Base-by-base conservation (phyloP, 2,797 vertebrate genomes). In the Notolabrus celidotus region DNA sequence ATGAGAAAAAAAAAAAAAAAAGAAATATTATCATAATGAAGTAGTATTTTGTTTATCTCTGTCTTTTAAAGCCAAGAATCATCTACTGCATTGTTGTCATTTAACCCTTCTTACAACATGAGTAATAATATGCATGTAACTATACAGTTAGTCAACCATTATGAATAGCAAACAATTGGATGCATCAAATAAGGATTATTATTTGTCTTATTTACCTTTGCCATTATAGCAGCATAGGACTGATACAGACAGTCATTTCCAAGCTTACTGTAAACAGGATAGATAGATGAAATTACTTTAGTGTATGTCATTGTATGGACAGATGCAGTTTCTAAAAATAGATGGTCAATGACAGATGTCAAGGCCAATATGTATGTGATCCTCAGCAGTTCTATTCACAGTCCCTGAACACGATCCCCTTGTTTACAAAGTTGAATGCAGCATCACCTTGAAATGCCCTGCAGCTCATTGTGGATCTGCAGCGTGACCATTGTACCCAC, bases 211-310 rank as follows among this genome's bases (percentile, higher is more conserved):
- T 10, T 84, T 94, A 99, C 97, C 96, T 97, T 96, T 83, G 97
- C 96, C 97, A 99, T 96, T 68, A 98, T 96, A 73, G 95, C 93
- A 89, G 96, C 94, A 52, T 97, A 98, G 46, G 96, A 94, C 90
- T 95, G 93, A 75, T 96, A 98, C 34, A 98, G 95, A 67, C 77
- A 77, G 87, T 97, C 96, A 85, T 95, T 94, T 36, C 94, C 95
- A 79, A 95, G 54, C 80, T 95, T 95, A 82, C 96, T 97, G 85
- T 82, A 68, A 66, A 80, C 1, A 71, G 11, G 19, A 1, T 14
- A 59, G 14, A 27, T 4, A 58, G 42, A 34, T 2, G 1, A 71
- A 16, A 69, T 0, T 12, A 46, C 12, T 33, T 63, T 49, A 71
- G 10, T 36, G 4, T 7, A 23, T 22, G 22, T 59, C 15, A 34